These are phyloP conservation scores for Alca torda DNA, from an alignment of 2,797 vertebrate genomes.

Conservation along the genomic window DNA sequence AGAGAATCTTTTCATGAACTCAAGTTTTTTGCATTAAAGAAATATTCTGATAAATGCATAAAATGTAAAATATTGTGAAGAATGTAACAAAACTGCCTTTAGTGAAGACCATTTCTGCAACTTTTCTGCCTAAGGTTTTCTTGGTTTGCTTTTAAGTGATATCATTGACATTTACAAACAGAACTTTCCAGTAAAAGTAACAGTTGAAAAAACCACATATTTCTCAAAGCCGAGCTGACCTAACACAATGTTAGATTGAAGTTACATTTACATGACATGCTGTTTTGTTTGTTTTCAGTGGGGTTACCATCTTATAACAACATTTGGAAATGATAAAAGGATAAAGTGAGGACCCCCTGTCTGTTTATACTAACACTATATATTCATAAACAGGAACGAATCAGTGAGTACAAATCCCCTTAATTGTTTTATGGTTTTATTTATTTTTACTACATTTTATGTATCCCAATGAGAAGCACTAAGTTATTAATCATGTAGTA, in stretches of 20 bases:
- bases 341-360: conserved; percentile 54
- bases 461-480: not conserved
- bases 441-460: conserved; percentile 54
- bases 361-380: conserved; percentile 59
- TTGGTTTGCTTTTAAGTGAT: not conserved
- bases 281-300: conserved; percentile 67
- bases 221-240: conserved; percentile 35
- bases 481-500: conserved; percentile 15
- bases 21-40: not conserved
- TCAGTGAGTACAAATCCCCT: conserved; percentile 51
- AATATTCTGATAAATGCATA: not conserved
- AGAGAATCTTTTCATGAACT: not conserved
- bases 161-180: conserved; percentile 17
- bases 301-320: conserved; percentile 57
- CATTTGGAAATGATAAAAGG: conserved; percentile 71
- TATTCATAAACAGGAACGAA: conserved; percentile 46
- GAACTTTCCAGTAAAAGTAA: conserved; percentile 29
- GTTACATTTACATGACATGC: conserved; percentile 58
- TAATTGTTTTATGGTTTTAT: conserved; percentile 56
- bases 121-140: not conserved
- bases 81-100: not conserved
- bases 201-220: conserved; percentile 49
- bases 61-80: not conserved
- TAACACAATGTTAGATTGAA: conserved; percentile 39
- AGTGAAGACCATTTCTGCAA: not conserved